Evolutionary conservation across 2,888 invertebrate genomes (phyloP).

Genomic region (Agapostemon virescens): DNA sequence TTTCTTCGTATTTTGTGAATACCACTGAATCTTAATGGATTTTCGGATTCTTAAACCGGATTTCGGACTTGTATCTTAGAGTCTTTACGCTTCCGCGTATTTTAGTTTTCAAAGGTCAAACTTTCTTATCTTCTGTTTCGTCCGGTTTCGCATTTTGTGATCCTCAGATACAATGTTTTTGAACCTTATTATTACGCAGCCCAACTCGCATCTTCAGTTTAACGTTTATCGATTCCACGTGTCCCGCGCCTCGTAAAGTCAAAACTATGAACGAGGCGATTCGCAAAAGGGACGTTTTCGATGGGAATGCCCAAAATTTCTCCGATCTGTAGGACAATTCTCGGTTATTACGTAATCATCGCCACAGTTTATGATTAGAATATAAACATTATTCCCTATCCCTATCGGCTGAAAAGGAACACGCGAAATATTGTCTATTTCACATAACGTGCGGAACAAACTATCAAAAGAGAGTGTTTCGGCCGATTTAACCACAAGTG

Average conservation of each 20-base stretch:
- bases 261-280: constrained; percentile 23
- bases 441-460: no score
- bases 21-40: neutral
- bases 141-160: neutral
- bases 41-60: neutral
- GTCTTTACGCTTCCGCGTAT: neutral
- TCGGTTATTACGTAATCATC: no score
- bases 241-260: constrained; percentile 25
- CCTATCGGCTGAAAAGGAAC: neutral
- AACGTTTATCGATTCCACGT: constrained; percentile 22
- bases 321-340: neutral
- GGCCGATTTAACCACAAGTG: neutral
- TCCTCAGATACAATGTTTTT: no score
- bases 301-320: neutral
- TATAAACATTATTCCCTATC: no score
- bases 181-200: neutral
- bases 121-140: neutral
- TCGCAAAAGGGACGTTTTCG: neutral
- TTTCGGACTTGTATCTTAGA: neutral
- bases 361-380: no score
- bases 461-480: neutral
- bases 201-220: neutral
- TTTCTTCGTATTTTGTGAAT: neutral
- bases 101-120: neutral
- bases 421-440: neutral